Conservation (phyloP, 1,140 invertebrate species). For the Meloidogyne chitwoodi region DNA sequence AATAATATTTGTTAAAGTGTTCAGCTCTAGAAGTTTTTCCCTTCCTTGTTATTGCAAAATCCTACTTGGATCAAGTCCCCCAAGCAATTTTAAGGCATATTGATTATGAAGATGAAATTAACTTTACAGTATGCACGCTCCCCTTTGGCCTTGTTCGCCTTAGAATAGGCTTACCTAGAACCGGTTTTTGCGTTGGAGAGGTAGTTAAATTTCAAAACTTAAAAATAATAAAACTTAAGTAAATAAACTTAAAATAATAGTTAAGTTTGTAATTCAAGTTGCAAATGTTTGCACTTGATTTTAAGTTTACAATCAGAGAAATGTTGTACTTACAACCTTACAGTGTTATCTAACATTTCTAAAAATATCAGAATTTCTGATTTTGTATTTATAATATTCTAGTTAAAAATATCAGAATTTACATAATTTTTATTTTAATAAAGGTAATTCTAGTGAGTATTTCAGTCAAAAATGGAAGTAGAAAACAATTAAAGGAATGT, state of each 20-base stretch:
- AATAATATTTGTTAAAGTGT: conserved; percentile 33
- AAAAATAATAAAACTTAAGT: background rate
- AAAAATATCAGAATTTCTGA: too few relatives aligned
- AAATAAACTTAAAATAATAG: too few relatives aligned
- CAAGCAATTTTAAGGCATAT: conserved; percentile 43
- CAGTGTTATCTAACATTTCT: too few relatives aligned
- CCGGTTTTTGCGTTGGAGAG: conserved; percentile 49
- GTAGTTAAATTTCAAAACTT: conserved; percentile 21
- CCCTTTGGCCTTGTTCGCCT: conserved; percentile 53
- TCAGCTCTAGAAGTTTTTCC: conserved; percentile 48
- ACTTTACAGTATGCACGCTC: conserved; percentile 55
- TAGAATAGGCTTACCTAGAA: conserved; percentile 42
- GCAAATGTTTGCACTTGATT: too few relatives aligned
- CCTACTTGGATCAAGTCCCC: conserved; percentile 57
- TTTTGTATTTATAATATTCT: too few relatives aligned
- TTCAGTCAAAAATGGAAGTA: conserved; percentile 42
- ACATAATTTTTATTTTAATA: background rate
- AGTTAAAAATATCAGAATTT: too few relatives aligned
- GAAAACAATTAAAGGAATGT: conserved; percentile 51
- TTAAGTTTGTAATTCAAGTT: too few relatives aligned
- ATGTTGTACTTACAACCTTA: too few relatives aligned
- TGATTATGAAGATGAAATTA: conserved; percentile 55
- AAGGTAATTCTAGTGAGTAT: conserved; percentile 30
- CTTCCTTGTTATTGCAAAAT: conserved; percentile 46
- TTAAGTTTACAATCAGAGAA: too few relatives aligned